phyloP scores from a whole-genome alignment of 2,888 invertebrate species.

The Eupithecia vulgata region DNA sequence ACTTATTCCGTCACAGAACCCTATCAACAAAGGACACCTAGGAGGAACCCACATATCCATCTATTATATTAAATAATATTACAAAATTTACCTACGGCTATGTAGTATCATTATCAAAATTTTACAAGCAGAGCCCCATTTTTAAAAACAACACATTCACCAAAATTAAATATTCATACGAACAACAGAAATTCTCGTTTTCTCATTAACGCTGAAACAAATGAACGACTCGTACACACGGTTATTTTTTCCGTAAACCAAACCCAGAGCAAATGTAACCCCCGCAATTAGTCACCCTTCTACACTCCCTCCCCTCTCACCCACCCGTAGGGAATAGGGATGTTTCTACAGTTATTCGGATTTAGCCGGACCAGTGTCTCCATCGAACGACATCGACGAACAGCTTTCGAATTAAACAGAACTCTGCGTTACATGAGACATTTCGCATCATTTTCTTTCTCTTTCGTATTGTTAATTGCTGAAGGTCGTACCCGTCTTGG shows the following conservation, averaged over 20 bases:
- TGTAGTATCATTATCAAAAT: neutral
- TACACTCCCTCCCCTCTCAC: constrained; percentile 27
- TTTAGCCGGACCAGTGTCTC: neutral
- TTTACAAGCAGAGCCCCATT: constrained; percentile 5
- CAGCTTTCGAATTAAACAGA: neutral
- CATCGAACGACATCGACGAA: neutral
- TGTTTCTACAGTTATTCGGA: constrained; percentile 5
- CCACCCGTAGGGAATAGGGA: constrained; percentile 19
- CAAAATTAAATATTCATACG: constrained; percentile 34
- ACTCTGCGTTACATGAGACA: neutral
- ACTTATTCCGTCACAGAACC: too few relatives aligned
- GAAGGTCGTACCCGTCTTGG: too few relatives aligned
- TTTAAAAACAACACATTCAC: constrained; percentile 15
- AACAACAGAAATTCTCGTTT: constrained; percentile 34
- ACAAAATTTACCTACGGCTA: neutral
- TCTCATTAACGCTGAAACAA: constrained; percentile 39
- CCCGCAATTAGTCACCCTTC: constrained; percentile 48
- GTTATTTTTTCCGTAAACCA: constrained; percentile 36
- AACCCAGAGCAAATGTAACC: constrained; percentile 35
- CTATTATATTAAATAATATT: neutral
- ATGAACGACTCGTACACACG: constrained; percentile 31
- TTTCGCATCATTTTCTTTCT: neutral
- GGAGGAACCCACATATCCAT: too few relatives aligned
- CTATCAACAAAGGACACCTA: too few relatives aligned
- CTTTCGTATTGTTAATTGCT: too few relatives aligned